Percentiles rank a stretch among this genome's conserved stretches.
These are phyloP conservation scores for Megathymus violae DNA, from an alignment of 1,140 invertebrate species.

Conservation along the genomic window DNA sequence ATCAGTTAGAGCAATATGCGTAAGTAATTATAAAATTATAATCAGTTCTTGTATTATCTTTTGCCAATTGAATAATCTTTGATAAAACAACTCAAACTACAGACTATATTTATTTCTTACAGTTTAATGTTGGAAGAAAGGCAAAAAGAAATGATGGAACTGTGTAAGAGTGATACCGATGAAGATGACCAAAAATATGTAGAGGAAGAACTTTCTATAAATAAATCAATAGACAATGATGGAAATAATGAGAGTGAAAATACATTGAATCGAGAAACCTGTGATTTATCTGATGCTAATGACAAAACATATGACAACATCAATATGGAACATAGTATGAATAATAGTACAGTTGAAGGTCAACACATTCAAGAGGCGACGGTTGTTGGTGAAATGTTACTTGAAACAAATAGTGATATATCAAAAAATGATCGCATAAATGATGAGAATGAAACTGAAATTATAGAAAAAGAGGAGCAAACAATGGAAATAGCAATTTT, in stretches of 20 bases:
- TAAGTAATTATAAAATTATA: slow-evolving; percentile 71
- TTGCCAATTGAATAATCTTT: slow-evolving; percentile 1
- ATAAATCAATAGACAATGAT: neutral
- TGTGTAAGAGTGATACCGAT: slow-evolving; percentile 85
- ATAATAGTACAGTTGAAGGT: slow-evolving; percentile 3
- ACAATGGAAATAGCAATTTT: slow-evolving; percentile 6
- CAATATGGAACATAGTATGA: slow-evolving; percentile 2
- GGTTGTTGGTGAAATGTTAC: slow-evolving; percentile 21
- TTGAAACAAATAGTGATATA: no score
- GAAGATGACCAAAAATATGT: slow-evolving; percentile 69
- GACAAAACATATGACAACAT: slow-evolving; percentile 35
- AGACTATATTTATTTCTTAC: slow-evolving; percentile 43
- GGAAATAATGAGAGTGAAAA: neutral
- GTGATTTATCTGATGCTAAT: slow-evolving; percentile 14
- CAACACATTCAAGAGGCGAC: neutral
- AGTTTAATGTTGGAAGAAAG: slow-evolving; percentile 83
- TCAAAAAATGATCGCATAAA: slow-evolving; percentile 20
- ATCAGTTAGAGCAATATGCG: slow-evolving; percentile 84
- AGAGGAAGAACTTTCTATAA: slow-evolving; percentile 15
- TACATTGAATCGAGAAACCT: neutral
- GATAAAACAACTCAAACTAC: slow-evolving; percentile 1
- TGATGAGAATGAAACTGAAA: slow-evolving; percentile 21
- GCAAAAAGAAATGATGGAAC: slow-evolving; percentile 85
- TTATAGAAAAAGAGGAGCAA: slow-evolving; percentile 11
- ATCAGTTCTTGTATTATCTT: neutral